A percentile compares a stretch with the other conserved stretches of the same genome.
Evolutionary conservation across 2,797 vertebrate species (phyloP).

Genomic region (Echiichthys vipera): DNA sequence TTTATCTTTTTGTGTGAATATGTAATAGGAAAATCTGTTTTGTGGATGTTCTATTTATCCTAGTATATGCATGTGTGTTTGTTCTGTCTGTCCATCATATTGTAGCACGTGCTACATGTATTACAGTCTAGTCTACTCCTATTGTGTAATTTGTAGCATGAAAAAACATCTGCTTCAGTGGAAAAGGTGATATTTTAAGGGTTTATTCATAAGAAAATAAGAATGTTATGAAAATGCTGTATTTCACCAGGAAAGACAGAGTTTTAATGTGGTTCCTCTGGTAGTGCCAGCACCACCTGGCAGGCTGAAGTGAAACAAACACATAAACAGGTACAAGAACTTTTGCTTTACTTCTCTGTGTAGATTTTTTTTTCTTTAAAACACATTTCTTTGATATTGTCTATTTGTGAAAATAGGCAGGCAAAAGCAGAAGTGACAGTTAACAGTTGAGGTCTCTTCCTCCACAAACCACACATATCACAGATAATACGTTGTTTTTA

Average conservation of each 20-base stretch:
- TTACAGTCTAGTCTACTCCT: too few species aligned
- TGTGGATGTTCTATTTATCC: neutral
- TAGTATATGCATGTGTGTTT: neutral
- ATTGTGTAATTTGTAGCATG: neutral
- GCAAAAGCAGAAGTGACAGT: constrained; percentile 27
- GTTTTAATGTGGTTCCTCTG: constrained; percentile 42
- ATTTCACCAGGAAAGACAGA: constrained; percentile 19
- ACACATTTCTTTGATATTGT: constrained; percentile 16
- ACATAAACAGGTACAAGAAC: too few species aligned
- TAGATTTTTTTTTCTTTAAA: constrained; percentile 4
- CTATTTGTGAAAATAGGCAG: neutral
- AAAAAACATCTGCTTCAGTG: neutral
- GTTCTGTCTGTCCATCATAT: too few species aligned
- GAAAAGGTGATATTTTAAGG: neutral
- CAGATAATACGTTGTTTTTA: neutral
- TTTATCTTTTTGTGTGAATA: neutral
- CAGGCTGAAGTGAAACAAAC: neutral
- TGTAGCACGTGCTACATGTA: too few species aligned
- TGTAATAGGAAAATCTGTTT: neutral
- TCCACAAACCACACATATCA: constrained; percentile 5
- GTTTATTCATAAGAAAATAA: constrained; percentile 20
- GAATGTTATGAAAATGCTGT: neutral
- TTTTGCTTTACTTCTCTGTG: neutral
- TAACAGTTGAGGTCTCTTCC: constrained; percentile 18
- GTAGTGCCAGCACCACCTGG: constrained; percentile 60